Percentiles rank a stretch among this genome's conserved stretches.
Evolutionary conservation across 2,113 vertebrate genomes (phyloP).

Genomic region (Phycodurus eques): DNA sequence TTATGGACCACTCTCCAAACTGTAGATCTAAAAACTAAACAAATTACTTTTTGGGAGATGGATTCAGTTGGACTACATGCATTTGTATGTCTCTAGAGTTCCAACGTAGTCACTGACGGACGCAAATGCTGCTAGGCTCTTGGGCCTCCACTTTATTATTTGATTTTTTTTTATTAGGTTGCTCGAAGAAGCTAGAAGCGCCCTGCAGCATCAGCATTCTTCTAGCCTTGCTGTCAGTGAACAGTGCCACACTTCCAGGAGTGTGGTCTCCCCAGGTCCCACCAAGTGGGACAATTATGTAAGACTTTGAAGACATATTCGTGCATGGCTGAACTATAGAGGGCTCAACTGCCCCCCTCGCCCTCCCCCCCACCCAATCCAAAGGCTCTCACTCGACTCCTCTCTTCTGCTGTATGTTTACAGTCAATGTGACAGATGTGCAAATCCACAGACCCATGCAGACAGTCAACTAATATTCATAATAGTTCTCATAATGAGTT

Average conservation of each 20-base stretch:
- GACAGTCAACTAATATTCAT: conserved; percentile 15
- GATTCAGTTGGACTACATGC: neutral
- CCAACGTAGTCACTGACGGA: neutral
- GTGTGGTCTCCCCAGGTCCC: conserved; percentile 38
- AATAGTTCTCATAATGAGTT: neutral
- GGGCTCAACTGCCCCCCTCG: conserved; percentile 30
- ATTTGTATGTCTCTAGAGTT: neutral
- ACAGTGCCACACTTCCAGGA: conserved; percentile 8
- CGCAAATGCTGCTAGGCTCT: conserved; percentile 3
- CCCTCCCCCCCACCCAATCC: conserved; percentile 40
- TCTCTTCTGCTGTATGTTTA: conserved; percentile 30
- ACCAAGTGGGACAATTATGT: conserved; percentile 72
- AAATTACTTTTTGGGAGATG: neutral
- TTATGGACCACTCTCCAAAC: neutral
- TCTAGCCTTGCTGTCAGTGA: conserved; percentile 31
- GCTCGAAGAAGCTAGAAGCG: conserved; percentile 28
- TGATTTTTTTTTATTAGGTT: conserved; percentile 31
- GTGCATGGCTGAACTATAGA: conserved; percentile 63
- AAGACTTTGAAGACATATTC: conserved; percentile 71
- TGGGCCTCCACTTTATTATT: conserved; percentile 21
- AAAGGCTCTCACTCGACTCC: conserved; percentile 17
- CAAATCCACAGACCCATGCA: conserved; percentile 21
- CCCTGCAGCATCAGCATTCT: conserved; percentile 28
- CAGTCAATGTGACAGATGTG: conserved; percentile 30
- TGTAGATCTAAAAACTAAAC: neutral